Percentiles rank a stretch among this genome's conserved stretches.
phyloP scores from a whole-genome alignment of 2,797 vertebrate species.

The Ptychobarbus kaznakovi region DNA sequence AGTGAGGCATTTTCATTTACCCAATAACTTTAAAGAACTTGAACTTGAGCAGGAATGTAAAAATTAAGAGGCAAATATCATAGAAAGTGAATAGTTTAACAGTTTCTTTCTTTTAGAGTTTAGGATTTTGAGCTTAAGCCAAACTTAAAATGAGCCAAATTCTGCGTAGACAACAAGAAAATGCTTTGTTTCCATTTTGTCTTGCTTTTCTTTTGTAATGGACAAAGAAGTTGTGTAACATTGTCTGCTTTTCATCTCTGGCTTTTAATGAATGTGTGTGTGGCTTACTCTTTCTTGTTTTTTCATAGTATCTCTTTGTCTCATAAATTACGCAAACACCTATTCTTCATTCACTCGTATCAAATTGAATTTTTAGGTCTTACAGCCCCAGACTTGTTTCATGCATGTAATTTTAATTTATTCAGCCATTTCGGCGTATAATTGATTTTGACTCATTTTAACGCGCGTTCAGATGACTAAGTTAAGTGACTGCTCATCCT shows the following conservation, averaged over 20 bases:
- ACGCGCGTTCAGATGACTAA: constrained; percentile 41
- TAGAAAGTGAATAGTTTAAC: constrained; percentile 50
- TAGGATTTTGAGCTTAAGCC: constrained; percentile 19
- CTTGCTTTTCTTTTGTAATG: constrained; percentile 32
- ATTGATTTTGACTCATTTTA: constrained; percentile 52
- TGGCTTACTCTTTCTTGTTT: constrained; percentile 22
- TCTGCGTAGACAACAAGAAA: constrained; percentile 8
- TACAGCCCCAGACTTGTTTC: constrained; percentile 49
- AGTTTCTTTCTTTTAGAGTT: constrained; percentile 18
- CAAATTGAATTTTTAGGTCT: constrained; percentile 53
- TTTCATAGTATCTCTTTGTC: constrained; percentile 33
- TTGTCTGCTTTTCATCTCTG: constrained; percentile 58
- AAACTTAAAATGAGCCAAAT: constrained; percentile 19
- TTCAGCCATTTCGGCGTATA: constrained; percentile 50
- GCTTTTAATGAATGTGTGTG: constrained; percentile 31
- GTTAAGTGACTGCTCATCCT: constrained; percentile 49
- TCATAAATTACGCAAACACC: constrained; percentile 39
- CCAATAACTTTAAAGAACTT: constrained; percentile 39
- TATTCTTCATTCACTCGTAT: constrained; percentile 32
- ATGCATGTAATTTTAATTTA: constrained; percentile 52
- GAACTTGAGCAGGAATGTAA: constrained; percentile 39
- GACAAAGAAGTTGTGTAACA: constrained; percentile 55
- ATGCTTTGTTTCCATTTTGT: constrained; percentile 47
- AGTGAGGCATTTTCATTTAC: constrained; percentile 9
- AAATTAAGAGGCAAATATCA: constrained; percentile 59